Evolutionary conservation across 1,140 invertebrate genomes (phyloP), one percentile per base, ranked within the genome.

Genomic region (Campoletis sonorensis): DNA sequence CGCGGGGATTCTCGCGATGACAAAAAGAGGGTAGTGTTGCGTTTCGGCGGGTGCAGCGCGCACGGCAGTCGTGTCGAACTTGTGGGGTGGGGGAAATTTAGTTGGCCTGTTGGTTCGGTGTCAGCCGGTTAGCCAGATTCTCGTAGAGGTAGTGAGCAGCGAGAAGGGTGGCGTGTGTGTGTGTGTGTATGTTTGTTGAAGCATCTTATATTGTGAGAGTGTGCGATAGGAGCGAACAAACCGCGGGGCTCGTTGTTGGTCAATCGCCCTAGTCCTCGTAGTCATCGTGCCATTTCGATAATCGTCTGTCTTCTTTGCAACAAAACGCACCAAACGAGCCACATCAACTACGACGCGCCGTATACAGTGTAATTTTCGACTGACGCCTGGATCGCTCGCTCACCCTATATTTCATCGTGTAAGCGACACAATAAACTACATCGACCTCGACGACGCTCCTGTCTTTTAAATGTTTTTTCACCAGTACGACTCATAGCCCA

Each of bases 51-150:
- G 40, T 10, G 40, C 40, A 45, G 40, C 40, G 40, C 40, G 40
- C 40, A 10, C 40, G 40, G 40, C 40, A 45, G 40, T 10, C 40
- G 40, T 11, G 11, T 45, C 40, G 40, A 45, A 45, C 40, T 45
- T 45, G 40, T 10, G 11, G 40, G 40, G 40, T 45, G 40, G 40
- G 67, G 67, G 30, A 70, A 13, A 70, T 70, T 70, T 70, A 18
- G 67, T 70, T 70, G 67, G 30, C 27, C 61, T 23, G 51, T 54
- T 64, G 21, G 61, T 64, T 64, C 61, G 23, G 67, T 70, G 30
- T 70, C 67, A 70, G 67, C 67, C 26, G 67, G 67, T 70, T 70
- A 33, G 27, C 67, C 27, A 33, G 67, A 30, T 58, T 58, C 54
- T 58, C 15, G 21, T 33, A 33, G 27, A 70, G 30, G 27, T 70